These are phyloP conservation scores for Oncorhynchus keta DNA, from an alignment of 2,113 vertebrate genomes.

Conservation along the genomic window DNA sequence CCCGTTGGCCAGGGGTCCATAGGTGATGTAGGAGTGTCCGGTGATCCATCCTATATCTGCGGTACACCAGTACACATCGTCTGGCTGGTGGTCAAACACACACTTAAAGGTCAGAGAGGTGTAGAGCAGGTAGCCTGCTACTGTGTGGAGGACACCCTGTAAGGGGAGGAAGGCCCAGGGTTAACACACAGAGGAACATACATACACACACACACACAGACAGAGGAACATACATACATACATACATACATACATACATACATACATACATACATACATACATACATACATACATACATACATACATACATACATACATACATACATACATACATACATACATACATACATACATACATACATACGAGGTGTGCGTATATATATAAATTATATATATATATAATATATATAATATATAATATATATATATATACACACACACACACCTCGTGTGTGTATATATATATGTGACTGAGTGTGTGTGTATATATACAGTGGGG, in stretches of 20 bases:
- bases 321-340: too few species aligned
- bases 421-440: too few species aligned
- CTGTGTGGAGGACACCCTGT: constrained; percentile 79
- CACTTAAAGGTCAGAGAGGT: constrained; percentile 78
- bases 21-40: constrained; percentile 79
- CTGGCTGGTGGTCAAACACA: constrained; percentile 73
- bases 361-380: too few species aligned
- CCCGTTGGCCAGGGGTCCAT: constrained; percentile 76
- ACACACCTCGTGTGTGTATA: background rate
- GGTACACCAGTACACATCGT: constrained; percentile 80
- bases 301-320: too few species aligned
- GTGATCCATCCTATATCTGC: constrained; percentile 83
- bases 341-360: too few species aligned
- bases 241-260: too few species aligned
- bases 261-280: too few species aligned
- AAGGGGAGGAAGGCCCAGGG: background rate
- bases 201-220: background rate
- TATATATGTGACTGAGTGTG: background rate
- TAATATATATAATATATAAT: too few species aligned
- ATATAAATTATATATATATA: too few species aligned
- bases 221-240: too few species aligned
- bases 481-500: background rate
- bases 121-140: constrained; percentile 78
- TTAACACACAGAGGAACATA: too few species aligned
- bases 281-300: too few species aligned